Percentiles rank a stretch among this genome's conserved stretches.
These are phyloP conservation scores for Nymphalis c-album DNA, from an alignment of 2,888 invertebrate species.

Conservation along the genomic window DNA sequence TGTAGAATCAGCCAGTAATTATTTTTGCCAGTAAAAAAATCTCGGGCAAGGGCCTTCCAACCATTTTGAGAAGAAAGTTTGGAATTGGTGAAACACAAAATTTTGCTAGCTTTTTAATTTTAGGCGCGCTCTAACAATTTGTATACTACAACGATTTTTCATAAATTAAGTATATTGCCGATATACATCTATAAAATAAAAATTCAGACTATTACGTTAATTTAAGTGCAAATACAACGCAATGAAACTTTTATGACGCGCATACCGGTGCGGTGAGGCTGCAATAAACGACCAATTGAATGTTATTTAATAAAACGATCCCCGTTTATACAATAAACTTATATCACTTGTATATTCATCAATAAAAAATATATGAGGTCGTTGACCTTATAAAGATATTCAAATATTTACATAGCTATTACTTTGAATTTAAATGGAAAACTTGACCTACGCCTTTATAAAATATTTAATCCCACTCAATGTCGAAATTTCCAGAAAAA, in stretches of 20 bases:
- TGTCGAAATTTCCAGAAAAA: neutral
- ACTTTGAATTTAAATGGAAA: neutral
- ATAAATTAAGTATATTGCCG: constrained; percentile 5
- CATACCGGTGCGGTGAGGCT: constrained; percentile 42
- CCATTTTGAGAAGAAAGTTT: no score
- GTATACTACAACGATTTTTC: neutral
- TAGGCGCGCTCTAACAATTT: neutral
- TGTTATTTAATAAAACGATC: constrained; percentile 32
- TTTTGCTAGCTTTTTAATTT: no score
- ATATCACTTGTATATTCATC: constrained; percentile 3
- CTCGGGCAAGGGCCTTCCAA: no score
- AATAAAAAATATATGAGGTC: constrained; percentile 18
- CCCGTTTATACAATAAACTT: constrained; percentile 8
- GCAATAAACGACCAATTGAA: constrained; percentile 46
- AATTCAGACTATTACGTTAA: constrained; percentile 44
- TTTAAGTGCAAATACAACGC: constrained; percentile 54
- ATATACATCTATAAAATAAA: constrained; percentile 22
- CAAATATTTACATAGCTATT: neutral
- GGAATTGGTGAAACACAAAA: no score
- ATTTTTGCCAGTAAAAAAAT: no score
- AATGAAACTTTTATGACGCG: constrained; percentile 59
- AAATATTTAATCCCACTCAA: no score
- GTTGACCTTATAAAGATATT: constrained; percentile 5
- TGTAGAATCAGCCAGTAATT: no score
- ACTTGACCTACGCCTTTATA: neutral